A percentile compares a stretch with the other conserved stretches of the same genome.
Conservation (phyloP, 2,888 invertebrate genomes). For the Microctonus brassicae region DNA sequence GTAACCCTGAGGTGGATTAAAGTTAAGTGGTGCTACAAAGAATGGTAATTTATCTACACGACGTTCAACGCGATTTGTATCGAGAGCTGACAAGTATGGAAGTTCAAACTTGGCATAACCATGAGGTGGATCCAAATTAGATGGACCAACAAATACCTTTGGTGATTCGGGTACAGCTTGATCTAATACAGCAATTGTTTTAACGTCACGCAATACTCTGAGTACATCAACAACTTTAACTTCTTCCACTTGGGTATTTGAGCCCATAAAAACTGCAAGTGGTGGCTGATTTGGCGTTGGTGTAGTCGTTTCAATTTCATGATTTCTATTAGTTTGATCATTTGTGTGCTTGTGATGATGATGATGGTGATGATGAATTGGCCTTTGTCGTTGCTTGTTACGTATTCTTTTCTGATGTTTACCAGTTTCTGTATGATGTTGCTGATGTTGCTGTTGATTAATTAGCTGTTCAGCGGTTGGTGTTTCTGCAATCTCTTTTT, state of each 20-base stretch:
- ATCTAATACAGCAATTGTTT: slow-evolving; percentile 83
- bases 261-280: slow-evolving; percentile 81
- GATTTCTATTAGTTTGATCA: slow-evolving; percentile 31
- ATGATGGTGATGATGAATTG: background rate
- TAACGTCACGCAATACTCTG: slow-evolving; percentile 77
- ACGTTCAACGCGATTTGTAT: slow-evolving; percentile 77
- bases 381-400: slow-evolving; percentile 46
- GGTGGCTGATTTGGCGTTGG: slow-evolving; percentile 84
- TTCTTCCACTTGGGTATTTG: slow-evolving; percentile 69
- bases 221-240: slow-evolving; percentile 81
- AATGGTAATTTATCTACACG: slow-evolving; percentile 84
- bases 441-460: slow-evolving; percentile 54
- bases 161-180: slow-evolving; percentile 79
- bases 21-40: slow-evolving; percentile 88
- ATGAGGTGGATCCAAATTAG: slow-evolving; percentile 78
- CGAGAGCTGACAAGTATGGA: slow-evolving; percentile 83
- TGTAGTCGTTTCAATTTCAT: slow-evolving; percentile 39
- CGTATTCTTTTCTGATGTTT: slow-evolving; percentile 46
- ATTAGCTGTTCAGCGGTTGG: slow-evolving; percentile 52
- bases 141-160: slow-evolving; percentile 86
- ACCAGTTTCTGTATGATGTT: slow-evolving; percentile 53
- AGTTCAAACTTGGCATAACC: slow-evolving; percentile 86
- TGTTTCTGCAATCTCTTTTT: slow-evolving; percentile 31
- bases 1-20: slow-evolving; percentile 86
- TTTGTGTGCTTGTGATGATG: slow-evolving; percentile 40